Evolutionary conservation across 2,888 invertebrate species (phyloP).

Genomic region (Uloborus plumipes): DNA sequence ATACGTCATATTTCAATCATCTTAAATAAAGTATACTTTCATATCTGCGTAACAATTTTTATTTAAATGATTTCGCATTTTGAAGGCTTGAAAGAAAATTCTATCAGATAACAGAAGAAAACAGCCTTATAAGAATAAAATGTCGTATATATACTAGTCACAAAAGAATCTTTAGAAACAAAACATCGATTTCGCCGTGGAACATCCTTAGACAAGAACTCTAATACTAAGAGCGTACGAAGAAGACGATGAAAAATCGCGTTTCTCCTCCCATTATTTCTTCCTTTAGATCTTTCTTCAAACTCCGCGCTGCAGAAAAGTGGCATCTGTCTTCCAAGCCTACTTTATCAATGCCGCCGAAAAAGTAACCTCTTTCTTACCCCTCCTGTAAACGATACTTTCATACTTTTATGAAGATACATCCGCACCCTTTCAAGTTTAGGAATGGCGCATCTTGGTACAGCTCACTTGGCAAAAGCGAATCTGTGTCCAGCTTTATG

Average conservation of each 20-base stretch:
- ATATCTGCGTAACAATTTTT: too few species aligned
- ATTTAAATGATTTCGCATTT: too few species aligned
- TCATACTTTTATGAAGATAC: constrained; percentile 14
- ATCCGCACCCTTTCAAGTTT: too few species aligned
- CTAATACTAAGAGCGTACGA: constrained; percentile 34
- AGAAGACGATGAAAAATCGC: constrained; percentile 44
- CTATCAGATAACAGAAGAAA: too few species aligned
- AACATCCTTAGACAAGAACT: constrained; percentile 22
- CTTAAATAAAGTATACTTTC: too few species aligned
- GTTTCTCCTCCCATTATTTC: constrained; percentile 22
- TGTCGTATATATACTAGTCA: too few species aligned
- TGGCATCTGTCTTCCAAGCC: constrained; percentile 17
- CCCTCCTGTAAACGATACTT: constrained; percentile 33
- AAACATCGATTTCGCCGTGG: constrained; percentile 27
- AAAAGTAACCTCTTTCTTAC: background rate
- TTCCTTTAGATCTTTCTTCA: constrained; percentile 15
- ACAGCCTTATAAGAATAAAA: too few species aligned
- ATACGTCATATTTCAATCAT: too few species aligned
- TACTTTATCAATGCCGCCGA: constrained; percentile 27
- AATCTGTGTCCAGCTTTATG: too few species aligned
- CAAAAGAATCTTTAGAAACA: background rate
- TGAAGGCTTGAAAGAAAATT: too few species aligned
- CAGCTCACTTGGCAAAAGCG: too few species aligned
- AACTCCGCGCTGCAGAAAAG: constrained; percentile 23
- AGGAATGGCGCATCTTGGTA: too few species aligned